phyloP scores from a whole-genome alignment of 92 coral and sea anemone genomes.

The Meandrina meandrites region DNA sequence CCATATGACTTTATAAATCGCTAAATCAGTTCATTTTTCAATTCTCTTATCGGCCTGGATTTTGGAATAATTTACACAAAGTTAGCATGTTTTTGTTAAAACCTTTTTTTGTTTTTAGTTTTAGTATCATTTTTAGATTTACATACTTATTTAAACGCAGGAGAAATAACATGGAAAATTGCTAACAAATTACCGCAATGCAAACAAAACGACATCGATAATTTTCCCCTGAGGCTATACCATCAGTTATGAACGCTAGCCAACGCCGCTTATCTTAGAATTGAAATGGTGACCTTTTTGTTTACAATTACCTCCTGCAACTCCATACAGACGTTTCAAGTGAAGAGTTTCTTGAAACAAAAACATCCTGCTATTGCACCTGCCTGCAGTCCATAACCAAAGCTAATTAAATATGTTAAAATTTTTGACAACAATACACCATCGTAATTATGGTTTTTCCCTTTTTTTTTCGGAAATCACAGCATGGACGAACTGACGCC shows the following conservation, averaged over 20 bases:
- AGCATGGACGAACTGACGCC: not conserved
- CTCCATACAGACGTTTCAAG: not conserved
- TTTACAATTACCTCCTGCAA: conserved; percentile 21
- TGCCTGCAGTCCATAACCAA: not conserved
- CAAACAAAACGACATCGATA: not conserved
- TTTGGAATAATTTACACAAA: not conserved
- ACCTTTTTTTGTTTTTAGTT: not conserved
- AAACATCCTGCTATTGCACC: conserved; percentile 15
- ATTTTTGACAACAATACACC: not conserved
- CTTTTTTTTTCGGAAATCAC: not conserved
- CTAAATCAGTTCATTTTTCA: not conserved
- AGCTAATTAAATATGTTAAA: not conserved
- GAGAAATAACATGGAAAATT: not conserved
- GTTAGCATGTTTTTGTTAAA: not conserved
- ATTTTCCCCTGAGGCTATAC: not conserved
- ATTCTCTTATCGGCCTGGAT: not conserved
- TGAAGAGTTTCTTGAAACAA: conserved; percentile 1
- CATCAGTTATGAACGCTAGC: not conserved
- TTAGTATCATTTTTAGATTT: not conserved
- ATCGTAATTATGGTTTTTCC: not conserved
- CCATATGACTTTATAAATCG: not conserved
- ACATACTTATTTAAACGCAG: not conserved
- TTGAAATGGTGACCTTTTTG: conserved; percentile 7
- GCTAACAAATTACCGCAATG: conserved; percentile 15
- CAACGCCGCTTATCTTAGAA: not conserved